Conservation (phyloP, 2,797 vertebrate species). For the Catamblyrhynchus diadema region DNA sequence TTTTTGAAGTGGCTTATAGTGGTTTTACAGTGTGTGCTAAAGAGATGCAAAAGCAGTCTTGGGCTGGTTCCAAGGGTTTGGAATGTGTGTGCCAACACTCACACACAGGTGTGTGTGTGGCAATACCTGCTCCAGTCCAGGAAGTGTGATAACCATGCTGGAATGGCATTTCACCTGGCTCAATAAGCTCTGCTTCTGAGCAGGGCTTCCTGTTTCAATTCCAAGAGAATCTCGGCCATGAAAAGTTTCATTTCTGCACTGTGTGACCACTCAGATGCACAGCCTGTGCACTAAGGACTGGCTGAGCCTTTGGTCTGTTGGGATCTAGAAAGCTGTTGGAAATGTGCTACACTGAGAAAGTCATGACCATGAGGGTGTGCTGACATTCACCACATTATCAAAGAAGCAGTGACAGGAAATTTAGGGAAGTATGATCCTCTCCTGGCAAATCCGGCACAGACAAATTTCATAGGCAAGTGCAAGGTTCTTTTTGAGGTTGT, state of each 20-base stretch:
- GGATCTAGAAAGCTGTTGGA: not conserved
- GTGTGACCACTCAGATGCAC: rapidly evolving
- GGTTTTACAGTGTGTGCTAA: not conserved
- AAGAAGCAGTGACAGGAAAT: not conserved
- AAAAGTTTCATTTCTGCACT: not conserved
- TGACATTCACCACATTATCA: not conserved
- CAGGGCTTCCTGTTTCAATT: not conserved
- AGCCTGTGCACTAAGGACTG: rapidly evolving
- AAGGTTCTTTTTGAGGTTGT: not conserved
- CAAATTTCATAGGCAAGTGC: not conserved
- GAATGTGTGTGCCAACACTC: not conserved
- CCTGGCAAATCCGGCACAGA: not conserved
- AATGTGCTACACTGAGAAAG: not conserved
- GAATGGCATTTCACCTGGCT: not conserved
- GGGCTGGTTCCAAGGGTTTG: not conserved
- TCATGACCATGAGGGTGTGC: rapidly evolving
- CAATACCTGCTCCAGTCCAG: not conserved
- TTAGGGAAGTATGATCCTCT: not conserved
- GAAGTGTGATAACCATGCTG: not conserved
- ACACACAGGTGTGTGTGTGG: rapidly evolving
- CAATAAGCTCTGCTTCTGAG: not conserved
- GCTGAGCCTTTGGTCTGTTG: not conserved
- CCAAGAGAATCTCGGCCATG: rapidly evolving
- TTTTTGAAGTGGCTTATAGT: not conserved
- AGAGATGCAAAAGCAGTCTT: not conserved